Evolutionary conservation across 2,888 invertebrate species (phyloP), one percentile per base, ranked within the genome.

Genomic region (Dynastes maya): DNA sequence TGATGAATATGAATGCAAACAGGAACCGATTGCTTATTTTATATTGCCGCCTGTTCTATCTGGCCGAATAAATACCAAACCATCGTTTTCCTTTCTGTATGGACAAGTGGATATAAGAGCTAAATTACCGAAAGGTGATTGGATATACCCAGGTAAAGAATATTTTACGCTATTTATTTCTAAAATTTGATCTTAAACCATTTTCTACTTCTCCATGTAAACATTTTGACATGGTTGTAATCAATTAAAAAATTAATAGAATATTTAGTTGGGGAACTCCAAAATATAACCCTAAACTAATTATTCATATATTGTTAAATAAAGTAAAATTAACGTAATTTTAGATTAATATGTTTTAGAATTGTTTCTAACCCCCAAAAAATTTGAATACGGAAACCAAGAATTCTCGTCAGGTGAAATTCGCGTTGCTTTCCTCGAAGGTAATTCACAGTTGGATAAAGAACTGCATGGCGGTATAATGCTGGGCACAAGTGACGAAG

Each of bases 91-190:
- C 4, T 95, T 95, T 83, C 90, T 90, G 9, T 95, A 94, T 85
- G 95, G 95, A 11, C 91, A 89, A 55, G 89, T 95, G 13, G 91
- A 93, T 84, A 89, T 95, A 2, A 90, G 91, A 29, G 95, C 95
- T 0, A 94, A 93, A 86, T 84, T 96, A 29, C 95, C 95, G 0
- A 90, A 90, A 80, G 95, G 95, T 0, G 94, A 95, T 85, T 95
- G 95, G 96, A 88, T 95, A 22, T 91, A 94, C 84, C 95, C 96
- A 72, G 90, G 95, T 95, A 89, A 89, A 76, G 63, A 75, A 32
- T 27, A 68, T 27, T 6, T 58, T 22, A 55, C 4, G 16, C 2
- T 55, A 16, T n/a, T n/a, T 16, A 16, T 16, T 55, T 55, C 51
- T 22, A 32, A 32, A 32, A 32, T 32, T 32, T 32, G 2, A 32